Evolutionary conservation across 2,113 vertebrate genomes (phyloP).

Genomic region (Xiphias gladius): DNA sequence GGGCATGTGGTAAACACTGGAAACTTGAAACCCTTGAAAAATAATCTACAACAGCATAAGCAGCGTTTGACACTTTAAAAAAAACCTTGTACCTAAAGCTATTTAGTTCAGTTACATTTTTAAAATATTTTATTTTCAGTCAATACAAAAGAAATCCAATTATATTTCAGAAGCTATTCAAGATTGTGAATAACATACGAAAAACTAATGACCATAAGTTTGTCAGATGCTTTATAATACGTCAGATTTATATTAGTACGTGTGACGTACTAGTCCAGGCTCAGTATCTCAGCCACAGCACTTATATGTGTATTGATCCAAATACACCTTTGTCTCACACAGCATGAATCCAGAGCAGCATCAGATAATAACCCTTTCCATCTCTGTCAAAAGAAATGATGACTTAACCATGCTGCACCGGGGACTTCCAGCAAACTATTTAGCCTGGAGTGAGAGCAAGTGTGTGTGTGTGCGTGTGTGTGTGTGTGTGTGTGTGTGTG

Average conservation of each 20-base stretch:
- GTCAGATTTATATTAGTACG: constrained; percentile 38
- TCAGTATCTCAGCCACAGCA: constrained; percentile 47
- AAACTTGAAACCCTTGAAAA: constrained; percentile 51
- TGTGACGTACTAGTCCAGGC: constrained; percentile 35
- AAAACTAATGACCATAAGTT: not conserved
- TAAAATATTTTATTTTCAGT: constrained; percentile 18
- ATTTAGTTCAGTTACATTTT: constrained; percentile 24
- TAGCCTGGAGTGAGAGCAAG: constrained; percentile 64
- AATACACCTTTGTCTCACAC: constrained; percentile 57
- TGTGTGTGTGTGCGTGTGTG: not conserved
- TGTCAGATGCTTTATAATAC: not conserved
- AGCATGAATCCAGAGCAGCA: constrained; percentile 57
- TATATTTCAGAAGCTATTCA: constrained; percentile 15
- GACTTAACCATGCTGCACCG: constrained; percentile 71
- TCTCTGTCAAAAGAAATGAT: constrained; percentile 78
- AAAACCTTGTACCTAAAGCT: constrained; percentile 18
- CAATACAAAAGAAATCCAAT: constrained; percentile 1
- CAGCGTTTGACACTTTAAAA: constrained; percentile 13
- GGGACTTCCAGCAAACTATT: constrained; percentile 67
- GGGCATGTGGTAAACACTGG: constrained; percentile 24
- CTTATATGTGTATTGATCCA: constrained; percentile 67
- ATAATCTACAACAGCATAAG: constrained; percentile 33
- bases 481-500: constrained; percentile 15
- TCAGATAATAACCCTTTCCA: constrained; percentile 78
- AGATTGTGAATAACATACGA: not conserved